A percentile compares a stretch with the other conserved stretches of the same genome.
Conservation (phyloP, 2,888 invertebrate genomes). For the Heterodera filipjevi region DNA sequence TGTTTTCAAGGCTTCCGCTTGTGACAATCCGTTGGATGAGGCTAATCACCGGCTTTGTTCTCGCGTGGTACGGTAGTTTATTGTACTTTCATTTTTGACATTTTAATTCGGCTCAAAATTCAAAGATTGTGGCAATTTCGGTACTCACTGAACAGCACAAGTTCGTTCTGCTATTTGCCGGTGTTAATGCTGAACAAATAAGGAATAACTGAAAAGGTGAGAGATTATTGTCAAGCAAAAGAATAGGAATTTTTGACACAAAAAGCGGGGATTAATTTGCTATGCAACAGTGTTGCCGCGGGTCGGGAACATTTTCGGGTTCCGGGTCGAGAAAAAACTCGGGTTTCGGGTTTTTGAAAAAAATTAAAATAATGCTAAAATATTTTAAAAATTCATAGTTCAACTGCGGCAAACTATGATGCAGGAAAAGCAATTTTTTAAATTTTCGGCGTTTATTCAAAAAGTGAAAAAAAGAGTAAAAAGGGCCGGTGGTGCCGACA, state of each 20-base stretch:
- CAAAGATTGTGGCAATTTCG: slow-evolving; percentile 41
- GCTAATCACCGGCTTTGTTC: slow-evolving; percentile 52
- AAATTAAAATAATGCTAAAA: too few relatives aligned
- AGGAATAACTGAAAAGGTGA: slow-evolving; percentile 54
- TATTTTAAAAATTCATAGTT: too few relatives aligned
- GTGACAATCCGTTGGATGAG: slow-evolving; percentile 53
- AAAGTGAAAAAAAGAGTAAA: too few relatives aligned
- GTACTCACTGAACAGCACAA: slow-evolving; percentile 56
- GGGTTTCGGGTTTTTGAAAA: too few relatives aligned
- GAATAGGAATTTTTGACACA: too few relatives aligned
- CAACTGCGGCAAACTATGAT: too few relatives aligned
- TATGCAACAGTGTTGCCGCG: too few relatives aligned
- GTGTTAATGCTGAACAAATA: slow-evolving; percentile 56
- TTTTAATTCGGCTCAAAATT: neutral
- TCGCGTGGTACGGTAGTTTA: slow-evolving; percentile 46
- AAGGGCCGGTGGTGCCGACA: too few relatives aligned
- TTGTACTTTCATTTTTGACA: neutral
- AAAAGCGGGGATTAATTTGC: neutral
- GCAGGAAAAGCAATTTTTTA: too few relatives aligned
- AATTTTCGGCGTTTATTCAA: too few relatives aligned
- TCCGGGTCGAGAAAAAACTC: too few relatives aligned
- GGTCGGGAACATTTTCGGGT: too few relatives aligned
- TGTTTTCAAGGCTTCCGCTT: slow-evolving; percentile 48
- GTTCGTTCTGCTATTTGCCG: slow-evolving; percentile 56
- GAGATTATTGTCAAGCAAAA: neutral